phyloP scores from a whole-genome alignment of 2,797 vertebrate species.

The Crypturellus tataupa region DNA sequence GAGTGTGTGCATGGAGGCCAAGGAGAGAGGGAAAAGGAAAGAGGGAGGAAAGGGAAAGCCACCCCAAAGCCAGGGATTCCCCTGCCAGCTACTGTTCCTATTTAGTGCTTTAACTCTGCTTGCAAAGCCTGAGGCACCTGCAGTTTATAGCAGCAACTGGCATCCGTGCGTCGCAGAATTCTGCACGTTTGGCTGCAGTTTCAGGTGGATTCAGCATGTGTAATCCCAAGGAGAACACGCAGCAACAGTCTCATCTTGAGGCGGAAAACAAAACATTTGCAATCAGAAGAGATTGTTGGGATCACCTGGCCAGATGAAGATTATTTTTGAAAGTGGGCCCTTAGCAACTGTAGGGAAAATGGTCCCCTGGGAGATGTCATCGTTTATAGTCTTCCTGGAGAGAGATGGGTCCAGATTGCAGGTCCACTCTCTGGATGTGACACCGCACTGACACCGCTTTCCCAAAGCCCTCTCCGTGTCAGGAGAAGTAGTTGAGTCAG shows the following conservation, averaged over 20 bases:
- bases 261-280: background rate
- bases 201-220: background rate
- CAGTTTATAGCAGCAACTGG: background rate
- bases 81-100: background rate
- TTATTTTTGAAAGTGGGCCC: background rate
- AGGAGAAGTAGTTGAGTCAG: background rate
- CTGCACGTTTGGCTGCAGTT: background rate
- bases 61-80: background rate
- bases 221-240: background rate
- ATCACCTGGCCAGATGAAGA: background rate
- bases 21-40: background rate
- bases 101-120: background rate
- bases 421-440: background rate
- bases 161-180: background rate
- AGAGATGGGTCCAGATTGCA: background rate
- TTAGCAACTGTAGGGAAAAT: background rate
- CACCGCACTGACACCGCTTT: background rate
- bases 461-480: background rate
- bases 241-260: background rate
- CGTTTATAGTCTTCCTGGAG: background rate
- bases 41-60: background rate
- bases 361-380: background rate
- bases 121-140: background rate
- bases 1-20: accelerated
- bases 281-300: background rate